These are phyloP conservation scores for Macrophya annulata DNA, from an alignment of 2,888 invertebrate genomes.

Conservation along the genomic window DNA sequence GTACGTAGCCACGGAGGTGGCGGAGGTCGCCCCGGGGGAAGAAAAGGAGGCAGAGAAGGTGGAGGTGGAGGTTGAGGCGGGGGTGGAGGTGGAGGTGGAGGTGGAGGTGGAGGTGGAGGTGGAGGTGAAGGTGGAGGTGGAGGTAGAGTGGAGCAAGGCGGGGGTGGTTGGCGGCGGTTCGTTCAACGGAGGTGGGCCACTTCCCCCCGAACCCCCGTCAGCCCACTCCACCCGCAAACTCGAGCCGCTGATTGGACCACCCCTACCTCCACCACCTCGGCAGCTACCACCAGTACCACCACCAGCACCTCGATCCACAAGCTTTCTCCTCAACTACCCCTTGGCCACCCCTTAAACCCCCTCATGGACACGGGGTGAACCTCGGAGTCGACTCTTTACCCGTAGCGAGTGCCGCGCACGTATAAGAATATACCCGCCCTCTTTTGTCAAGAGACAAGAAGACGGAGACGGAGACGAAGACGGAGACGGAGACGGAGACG, in stretches of 20 bases:
- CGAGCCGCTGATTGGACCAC: slow-evolving; percentile 76
- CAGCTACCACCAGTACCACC: slow-evolving; percentile 41
- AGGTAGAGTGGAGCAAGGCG: slow-evolving; percentile 59
- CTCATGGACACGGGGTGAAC: slow-evolving; percentile 60
- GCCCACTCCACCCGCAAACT: slow-evolving; percentile 59
- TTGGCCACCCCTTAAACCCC: slow-evolving; percentile 61
- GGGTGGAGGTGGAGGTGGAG: slow-evolving; percentile 56
- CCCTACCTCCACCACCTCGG: slow-evolving; percentile 59
- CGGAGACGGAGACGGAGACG: slow-evolving; percentile 49
- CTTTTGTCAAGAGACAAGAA: slow-evolving; percentile 54
- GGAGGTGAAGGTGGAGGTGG: no score
- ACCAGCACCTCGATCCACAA: slow-evolving; percentile 57
- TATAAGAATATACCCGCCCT: slow-evolving; percentile 57
- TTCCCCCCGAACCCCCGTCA: slow-evolving; percentile 74
- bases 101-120: slow-evolving; percentile 61
- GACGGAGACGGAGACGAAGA: slow-evolving; percentile 44
- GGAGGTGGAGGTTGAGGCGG: slow-evolving; percentile 53
- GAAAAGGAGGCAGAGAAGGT: slow-evolving; percentile 43
- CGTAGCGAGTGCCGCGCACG: slow-evolving; percentile 51
- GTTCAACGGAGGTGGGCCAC: slow-evolving; percentile 69
- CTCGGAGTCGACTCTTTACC: slow-evolving; percentile 54
- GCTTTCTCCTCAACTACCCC: slow-evolving; percentile 65
- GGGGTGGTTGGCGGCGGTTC: slow-evolving; percentile 63
- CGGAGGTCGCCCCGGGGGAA: slow-evolving; percentile 57
- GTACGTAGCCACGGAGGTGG: slow-evolving; percentile 71